Percentiles rank a stretch among this genome's conserved stretches.
Evolutionary conservation across 2,888 invertebrate species (phyloP).

Genomic region (Mythimna lalbum): DNA sequence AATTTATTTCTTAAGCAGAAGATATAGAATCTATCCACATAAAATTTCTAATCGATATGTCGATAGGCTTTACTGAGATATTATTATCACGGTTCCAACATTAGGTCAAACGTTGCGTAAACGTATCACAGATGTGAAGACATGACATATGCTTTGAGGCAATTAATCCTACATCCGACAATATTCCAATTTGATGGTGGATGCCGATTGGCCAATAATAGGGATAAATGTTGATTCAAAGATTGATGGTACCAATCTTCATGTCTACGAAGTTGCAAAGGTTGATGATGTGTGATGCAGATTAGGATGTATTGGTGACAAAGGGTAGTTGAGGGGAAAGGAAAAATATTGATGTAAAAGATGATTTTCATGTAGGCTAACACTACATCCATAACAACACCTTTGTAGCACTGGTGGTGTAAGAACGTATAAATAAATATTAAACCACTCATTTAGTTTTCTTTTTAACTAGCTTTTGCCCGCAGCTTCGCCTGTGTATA

Average conservation of each 20-base stretch:
- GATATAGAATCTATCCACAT: not conserved
- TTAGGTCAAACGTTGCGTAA: constrained; percentile 1
- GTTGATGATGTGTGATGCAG: not conserved
- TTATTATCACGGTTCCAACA: constrained; percentile 2
- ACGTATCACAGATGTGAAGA: constrained; percentile 36
- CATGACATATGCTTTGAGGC: constrained; percentile 25
- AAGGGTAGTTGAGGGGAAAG: too few relatives aligned
- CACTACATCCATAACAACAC: too few relatives aligned
- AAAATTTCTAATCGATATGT: not conserved
- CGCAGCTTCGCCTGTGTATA: too few relatives aligned
- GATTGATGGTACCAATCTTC: constrained; percentile 30
- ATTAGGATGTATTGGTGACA: not conserved
- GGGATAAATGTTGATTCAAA: constrained; percentile 29
- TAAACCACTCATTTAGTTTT: too few relatives aligned
- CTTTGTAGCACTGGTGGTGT: too few relatives aligned
- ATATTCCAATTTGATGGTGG: constrained; percentile 42
- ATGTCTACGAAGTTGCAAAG: not conserved
- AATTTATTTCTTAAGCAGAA: too few relatives aligned
- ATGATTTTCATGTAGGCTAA: too few relatives aligned
- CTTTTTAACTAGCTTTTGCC: too few relatives aligned
- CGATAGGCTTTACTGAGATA: not conserved
- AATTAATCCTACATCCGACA: constrained; percentile 40
- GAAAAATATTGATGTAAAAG: too few relatives aligned
- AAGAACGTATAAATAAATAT: too few relatives aligned
- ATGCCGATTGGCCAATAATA: constrained; percentile 25